Evolutionary conservation across 2,113 vertebrate species (phyloP).

Genomic region (Tachycineta bicolor): DNA sequence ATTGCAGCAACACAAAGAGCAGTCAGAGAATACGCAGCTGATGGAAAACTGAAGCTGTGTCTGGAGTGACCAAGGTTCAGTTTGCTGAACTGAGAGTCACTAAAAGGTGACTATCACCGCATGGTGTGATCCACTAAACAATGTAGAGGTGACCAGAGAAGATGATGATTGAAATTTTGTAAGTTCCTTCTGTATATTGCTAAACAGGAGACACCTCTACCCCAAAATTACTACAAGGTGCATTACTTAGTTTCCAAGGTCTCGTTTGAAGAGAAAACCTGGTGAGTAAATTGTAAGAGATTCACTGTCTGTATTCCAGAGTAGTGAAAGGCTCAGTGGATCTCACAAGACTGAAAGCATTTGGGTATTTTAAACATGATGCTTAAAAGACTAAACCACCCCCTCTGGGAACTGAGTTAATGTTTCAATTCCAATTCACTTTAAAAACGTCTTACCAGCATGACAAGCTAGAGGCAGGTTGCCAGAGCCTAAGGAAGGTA

Average conservation of each 20-base stretch:
- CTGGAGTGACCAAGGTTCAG: not conserved
- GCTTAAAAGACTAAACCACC: not conserved
- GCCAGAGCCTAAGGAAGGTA: not conserved
- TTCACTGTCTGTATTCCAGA: not conserved
- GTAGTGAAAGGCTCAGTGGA: not conserved
- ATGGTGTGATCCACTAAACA: not conserved
- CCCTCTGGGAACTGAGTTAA: not conserved
- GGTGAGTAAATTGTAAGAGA: not conserved
- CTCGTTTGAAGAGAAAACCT: not conserved
- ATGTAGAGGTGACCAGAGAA: not conserved
- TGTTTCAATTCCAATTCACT: not conserved
- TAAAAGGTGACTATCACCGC: not conserved
- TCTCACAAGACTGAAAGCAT: not conserved
- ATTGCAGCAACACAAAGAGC: not conserved
- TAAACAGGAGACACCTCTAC: not conserved
- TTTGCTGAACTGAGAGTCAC: not conserved
- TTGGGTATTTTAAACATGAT: not conserved
- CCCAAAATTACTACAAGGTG: not conserved
- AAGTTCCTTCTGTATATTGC: not conserved
- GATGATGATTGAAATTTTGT: not conserved
- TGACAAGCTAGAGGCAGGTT: not conserved
- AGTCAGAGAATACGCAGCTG: not conserved
- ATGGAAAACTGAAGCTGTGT: not conserved
- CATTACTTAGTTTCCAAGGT: not conserved
- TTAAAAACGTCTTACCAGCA: not conserved